Evolutionary conservation across 2,888 invertebrate species (phyloP).

Genomic region (Mimas tiliae): DNA sequence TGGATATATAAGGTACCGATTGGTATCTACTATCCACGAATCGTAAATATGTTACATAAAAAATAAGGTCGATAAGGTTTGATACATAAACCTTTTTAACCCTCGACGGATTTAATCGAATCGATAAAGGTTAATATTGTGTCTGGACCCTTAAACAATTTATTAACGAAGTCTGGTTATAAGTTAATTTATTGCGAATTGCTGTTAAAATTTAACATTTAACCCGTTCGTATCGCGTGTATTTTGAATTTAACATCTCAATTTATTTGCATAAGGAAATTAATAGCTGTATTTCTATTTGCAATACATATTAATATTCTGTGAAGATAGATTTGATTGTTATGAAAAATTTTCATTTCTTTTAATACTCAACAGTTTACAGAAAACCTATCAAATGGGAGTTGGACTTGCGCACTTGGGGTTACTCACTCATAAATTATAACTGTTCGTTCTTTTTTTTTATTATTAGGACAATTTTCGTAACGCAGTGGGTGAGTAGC

Average conservation of each 20-base stretch:
- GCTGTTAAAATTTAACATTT: slow-evolving; percentile 16
- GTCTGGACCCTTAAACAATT: slow-evolving; percentile 10
- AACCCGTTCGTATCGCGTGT: background rate
- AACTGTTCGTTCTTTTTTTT: no score
- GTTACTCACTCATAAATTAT: no score
- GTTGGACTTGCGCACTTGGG: no score
- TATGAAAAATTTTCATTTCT: background rate
- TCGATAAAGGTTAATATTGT: slow-evolving; percentile 7
- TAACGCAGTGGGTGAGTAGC: no score
- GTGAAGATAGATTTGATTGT: background rate
- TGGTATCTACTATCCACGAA: no score
- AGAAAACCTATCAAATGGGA: no score
- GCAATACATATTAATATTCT: background rate
- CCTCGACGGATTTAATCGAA: background rate
- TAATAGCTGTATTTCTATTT: background rate
- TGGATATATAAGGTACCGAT: no score
- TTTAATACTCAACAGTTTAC: no score
- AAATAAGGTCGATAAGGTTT: background rate
- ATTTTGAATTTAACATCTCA: slow-evolving; percentile 11
- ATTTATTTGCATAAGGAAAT: slow-evolving; percentile 6
- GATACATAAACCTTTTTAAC: slow-evolving; percentile 1
- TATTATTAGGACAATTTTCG: no score
- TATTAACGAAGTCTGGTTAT: slow-evolving; percentile 15
- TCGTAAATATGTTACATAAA: background rate
- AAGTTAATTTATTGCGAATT: slow-evolving; percentile 15